phyloP scores from a whole-genome alignment of 2,888 invertebrate genomes.

The Rhagophthalmus giganteus region DNA sequence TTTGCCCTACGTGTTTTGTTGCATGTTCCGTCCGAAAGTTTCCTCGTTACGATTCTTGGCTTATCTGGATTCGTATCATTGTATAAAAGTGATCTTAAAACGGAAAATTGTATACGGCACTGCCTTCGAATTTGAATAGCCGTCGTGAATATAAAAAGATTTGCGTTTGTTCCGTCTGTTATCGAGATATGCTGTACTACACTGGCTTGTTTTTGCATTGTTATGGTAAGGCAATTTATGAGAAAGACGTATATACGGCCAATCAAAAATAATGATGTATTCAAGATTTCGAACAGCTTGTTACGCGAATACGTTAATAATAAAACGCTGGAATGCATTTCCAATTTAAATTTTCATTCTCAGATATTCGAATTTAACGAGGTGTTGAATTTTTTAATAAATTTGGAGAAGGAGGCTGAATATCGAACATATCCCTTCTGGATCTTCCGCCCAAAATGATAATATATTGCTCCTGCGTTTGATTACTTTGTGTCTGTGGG shows the following conservation, averaged over 20 bases:
- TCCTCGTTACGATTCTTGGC: constrained; percentile 4
- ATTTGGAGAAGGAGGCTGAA: constrained; percentile 24
- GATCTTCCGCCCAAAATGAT: constrained; percentile 29
- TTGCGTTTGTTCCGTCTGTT: constrained; percentile 4
- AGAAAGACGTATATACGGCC: constrained; percentile 26
- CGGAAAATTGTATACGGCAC: not conserved
- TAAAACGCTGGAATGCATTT: constrained; percentile 32
- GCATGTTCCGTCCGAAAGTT: not conserved
- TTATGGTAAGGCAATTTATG: constrained; percentile 32
- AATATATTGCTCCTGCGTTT: constrained; percentile 34
- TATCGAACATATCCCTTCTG: constrained; percentile 25
- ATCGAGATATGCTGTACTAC: not conserved
- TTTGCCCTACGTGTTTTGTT: not conserved
- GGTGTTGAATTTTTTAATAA: constrained; percentile 37
- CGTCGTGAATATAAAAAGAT: constrained; percentile 7
- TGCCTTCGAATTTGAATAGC: constrained; percentile 5
- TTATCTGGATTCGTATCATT: constrained; percentile 1
- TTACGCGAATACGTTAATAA: constrained; percentile 34
- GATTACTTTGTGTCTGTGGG: constrained; percentile 28
- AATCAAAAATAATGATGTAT: constrained; percentile 37
- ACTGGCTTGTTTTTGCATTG: constrained; percentile 30
- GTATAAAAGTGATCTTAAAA: constrained; percentile 3
- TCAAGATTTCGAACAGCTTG: constrained; percentile 34
- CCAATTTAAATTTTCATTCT: constrained; percentile 34
- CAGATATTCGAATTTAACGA: constrained; percentile 35